Evolutionary conservation across 2,113 vertebrate species (phyloP), one percentile per base, ranked within the genome.

Genomic region (Excalfactoria chinensis): DNA sequence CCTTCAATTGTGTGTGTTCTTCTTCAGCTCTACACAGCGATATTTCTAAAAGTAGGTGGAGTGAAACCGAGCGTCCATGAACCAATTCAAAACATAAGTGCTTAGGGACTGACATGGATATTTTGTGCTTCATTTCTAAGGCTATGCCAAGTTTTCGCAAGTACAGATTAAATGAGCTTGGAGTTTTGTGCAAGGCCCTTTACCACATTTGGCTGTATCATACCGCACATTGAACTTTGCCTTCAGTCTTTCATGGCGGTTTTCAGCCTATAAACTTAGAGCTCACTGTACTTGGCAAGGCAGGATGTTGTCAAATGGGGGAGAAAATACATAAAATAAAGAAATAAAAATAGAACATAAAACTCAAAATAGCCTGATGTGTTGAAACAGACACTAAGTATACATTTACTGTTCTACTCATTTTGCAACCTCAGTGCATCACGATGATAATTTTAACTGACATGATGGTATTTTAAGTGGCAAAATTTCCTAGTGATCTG

Each of bases 401-500:
- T 63, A 32, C 71, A 11, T n/a, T 67, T 59, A 55, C 37, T n/a
- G 26, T 85, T 90, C 82, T 88, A 58, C 60, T 82, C 28, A 26
- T 68, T 92, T 79, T 93, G 46, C 71, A 79, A 13, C 62, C 82
- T 82, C 71, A 40, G 8, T 68, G 37, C 58, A 83, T 75, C 53
- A 28, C 63, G 43, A 71, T 75, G 87, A 68, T 70, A 21, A 11
- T 7, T 37, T 37, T 37, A 37, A 37, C 7, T 37, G 37, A 37
- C 37, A 37, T 37, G 10, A 37, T 37, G 37, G 34, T 83, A 71
- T 72, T 72, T 83, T 88, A 92, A 94, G 75, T 72, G 59, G 72
- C 63, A 90, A 43, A 79, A 86, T 93, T 90, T 95, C 90, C 76
- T 93, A 71, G 63, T 75, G 84, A 86, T 43, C 68, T 92, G 43